These are phyloP conservation scores for Hyperoodon ampullatus DNA, from an alignment of 2,113 vertebrate genomes.

Conservation along the genomic window DNA sequence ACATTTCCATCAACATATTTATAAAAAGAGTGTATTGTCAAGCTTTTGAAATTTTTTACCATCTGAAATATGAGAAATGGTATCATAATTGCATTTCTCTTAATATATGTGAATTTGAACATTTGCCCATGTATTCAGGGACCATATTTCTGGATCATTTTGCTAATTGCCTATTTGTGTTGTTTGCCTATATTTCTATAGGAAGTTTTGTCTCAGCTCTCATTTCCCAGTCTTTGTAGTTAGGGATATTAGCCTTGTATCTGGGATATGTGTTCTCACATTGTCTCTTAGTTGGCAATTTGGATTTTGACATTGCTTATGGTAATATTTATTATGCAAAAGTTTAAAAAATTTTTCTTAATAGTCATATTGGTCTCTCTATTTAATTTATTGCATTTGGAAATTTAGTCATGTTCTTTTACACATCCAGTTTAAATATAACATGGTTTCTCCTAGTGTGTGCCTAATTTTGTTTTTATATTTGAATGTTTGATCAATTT, in stretches of 20 bases:
- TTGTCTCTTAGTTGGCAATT: not conserved
- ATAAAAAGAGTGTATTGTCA: not conserved
- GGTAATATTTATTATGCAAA: not conserved
- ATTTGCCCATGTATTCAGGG: not conserved
- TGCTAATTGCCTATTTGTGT: not conserved
- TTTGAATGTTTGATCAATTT: not conserved
- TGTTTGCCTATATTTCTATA: not conserved
- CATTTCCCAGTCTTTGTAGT: not conserved
- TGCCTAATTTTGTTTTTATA: not conserved
- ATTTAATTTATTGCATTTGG: not conserved
- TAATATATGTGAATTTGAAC: not conserved
- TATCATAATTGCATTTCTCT: not conserved
- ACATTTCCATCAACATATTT: not conserved
- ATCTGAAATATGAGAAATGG: not conserved
- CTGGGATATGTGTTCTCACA: not conserved
- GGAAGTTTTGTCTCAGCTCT: not conserved
- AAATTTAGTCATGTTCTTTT: not conserved
- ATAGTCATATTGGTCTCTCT: not conserved
- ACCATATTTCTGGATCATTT: not conserved
- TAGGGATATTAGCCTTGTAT: not conserved
- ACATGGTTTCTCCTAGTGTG: not conserved
- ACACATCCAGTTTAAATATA: not conserved
- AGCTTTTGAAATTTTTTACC: not conserved
- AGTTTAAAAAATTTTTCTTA: not conserved
- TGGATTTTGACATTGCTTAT: not conserved